Base-by-base conservation (phyloP, 2,797 vertebrate genomes). In the Graptemys geographica region DNA sequence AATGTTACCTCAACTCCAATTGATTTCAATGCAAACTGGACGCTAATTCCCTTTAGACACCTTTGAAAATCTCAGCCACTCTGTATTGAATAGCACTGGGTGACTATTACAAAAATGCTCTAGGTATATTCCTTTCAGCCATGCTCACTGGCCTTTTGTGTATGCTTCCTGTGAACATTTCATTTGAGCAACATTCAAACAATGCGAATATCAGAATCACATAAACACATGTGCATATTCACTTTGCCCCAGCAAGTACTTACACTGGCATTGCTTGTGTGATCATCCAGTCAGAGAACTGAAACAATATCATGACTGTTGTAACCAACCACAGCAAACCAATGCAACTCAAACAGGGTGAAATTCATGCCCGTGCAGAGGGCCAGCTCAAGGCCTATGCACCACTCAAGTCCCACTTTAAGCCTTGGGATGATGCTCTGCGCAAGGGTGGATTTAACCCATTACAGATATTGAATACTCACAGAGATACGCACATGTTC, bases 131-230 rank as follows among this genome's bases (percentile, higher is more conserved):
- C 86, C 31, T 41, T 89, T 86, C 7, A 37, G 93, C 37, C 33
- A n/a, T 15, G 4, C 5, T 91, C 16, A 31, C 1, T 0, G 52
- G 55, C 10, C 31, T 0, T 84, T 91, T 87, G 37, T 27, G 72
- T 44, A 21, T 41, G 6, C 53, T 91, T 79, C 83, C 56, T 86
- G n/a, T 57, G 80, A 79, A 87, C 59, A 65, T 74, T 82, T 79
- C 59, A 65, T 74, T 82, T 79, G 69, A 92, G 81, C 13, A 52
- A 84, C 28, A 27, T 27, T 74, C 19, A 74, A 44, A 25, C 41
- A 74, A 13, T 74, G 72, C 41, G 44, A 23, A 74, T 74, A 7
- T n/a, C 8, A 65, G 15, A 65, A 65, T 62, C 59, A 33, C 59
- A 62, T 16, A n/a, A 16, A 62, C 31, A n/a, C 31, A 41, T 23